These are phyloP conservation scores for Nyctibius grandis DNA, from an alignment of 2,797 vertebrate species.

Conservation along the genomic window DNA sequence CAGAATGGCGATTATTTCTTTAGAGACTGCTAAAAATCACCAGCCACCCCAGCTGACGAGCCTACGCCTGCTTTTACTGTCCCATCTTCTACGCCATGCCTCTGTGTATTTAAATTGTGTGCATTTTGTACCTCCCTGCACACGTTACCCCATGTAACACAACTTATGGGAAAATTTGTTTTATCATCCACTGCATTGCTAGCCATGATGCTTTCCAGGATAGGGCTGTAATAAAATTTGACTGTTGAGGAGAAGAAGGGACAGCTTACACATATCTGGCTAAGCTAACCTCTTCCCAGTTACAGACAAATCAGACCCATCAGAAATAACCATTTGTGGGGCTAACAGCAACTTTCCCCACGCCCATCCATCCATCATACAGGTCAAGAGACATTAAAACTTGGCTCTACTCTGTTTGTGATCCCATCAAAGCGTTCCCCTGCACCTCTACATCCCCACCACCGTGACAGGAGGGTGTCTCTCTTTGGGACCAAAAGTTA, in stretches of 20 bases:
- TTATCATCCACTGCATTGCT: not conserved
- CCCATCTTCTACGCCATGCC: not conserved
- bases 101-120: not conserved
- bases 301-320: not conserved
- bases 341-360: not conserved
- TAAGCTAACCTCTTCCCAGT: not conserved
- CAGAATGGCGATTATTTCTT: not conserved
- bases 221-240: not conserved
- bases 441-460: rapidly evolving
- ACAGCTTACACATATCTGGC: rapidly evolving
- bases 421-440: not conserved
- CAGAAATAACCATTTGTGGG: not conserved
- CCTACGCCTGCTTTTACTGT: not conserved
- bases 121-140: not conserved
- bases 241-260: not conserved
- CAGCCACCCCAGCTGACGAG: rapidly evolving
- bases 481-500: rapidly evolving
- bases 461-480: rapidly evolving
- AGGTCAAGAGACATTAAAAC: not conserved
- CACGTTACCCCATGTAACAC: not conserved
- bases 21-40: not conserved
- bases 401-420: too few relatives aligned
- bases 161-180: not conserved
- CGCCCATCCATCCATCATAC: rapidly evolving
- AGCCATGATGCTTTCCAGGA: not conserved